Conservation (phyloP, 2,113 vertebrate genomes). For the Entomyzon cyanotis region DNA sequence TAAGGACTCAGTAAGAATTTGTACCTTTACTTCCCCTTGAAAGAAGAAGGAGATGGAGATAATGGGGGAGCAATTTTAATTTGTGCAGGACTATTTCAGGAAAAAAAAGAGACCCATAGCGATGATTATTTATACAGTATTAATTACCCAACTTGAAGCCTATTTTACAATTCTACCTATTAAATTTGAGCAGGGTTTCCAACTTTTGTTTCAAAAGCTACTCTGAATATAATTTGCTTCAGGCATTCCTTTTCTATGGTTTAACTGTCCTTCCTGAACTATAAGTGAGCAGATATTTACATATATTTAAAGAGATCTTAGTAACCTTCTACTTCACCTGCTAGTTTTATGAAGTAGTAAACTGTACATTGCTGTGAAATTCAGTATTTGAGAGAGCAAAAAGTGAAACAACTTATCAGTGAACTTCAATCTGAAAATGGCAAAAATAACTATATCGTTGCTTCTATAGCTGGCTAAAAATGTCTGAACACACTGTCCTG, state of each 20-base stretch:
- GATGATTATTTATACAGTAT: not conserved
- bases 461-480: not conserved
- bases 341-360: not conserved
- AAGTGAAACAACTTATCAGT: not conserved
- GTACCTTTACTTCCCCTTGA: not conserved
- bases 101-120: not conserved
- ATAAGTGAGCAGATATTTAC: not conserved
- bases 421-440: not conserved
- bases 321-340: not conserved
- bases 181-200: not conserved
- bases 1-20: slow-evolving; percentile 1
- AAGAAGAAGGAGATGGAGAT: not conserved
- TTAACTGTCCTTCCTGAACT: not conserved
- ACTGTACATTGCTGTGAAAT: not conserved
- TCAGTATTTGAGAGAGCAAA: not conserved
- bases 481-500: not conserved
- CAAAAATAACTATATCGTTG: not conserved
- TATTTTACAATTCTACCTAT: not conserved
- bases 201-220: not conserved
- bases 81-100: not conserved
- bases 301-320: not conserved
- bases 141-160: not conserved
- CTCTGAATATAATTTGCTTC: not conserved
- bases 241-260: not conserved
- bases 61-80: not conserved